A percentile compares a stretch with the other conserved stretches of the same genome.
Conservation (phyloP, 2,888 invertebrate species). For the Dolichomitus sp. region DNA sequence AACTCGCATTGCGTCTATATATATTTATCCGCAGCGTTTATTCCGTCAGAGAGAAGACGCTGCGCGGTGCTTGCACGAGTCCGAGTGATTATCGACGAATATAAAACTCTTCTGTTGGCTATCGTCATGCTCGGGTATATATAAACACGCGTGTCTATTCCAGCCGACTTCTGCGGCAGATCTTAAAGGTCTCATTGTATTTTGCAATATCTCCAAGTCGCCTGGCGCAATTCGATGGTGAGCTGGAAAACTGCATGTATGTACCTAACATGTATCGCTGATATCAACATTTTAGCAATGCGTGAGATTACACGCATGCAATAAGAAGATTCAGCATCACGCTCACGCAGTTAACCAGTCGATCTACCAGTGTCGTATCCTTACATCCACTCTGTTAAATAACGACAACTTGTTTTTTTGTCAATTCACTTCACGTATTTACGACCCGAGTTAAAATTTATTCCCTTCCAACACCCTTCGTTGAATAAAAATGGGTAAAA, state of each 20-base stretch:
- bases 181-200: slow-evolving; percentile 71
- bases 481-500: no score
- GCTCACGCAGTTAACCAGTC: slow-evolving; percentile 12
- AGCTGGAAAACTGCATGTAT: slow-evolving; percentile 33
- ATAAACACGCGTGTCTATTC: slow-evolving; percentile 44
- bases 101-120: slow-evolving; percentile 55
- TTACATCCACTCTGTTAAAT: slow-evolving; percentile 26
- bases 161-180: slow-evolving; percentile 45
- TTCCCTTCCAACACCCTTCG: no score
- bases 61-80: slow-evolving; percentile 31
- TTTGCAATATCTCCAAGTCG: slow-evolving; percentile 64
- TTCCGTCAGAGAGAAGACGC: slow-evolving; percentile 59
- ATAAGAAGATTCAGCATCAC: slow-evolving; percentile 40
- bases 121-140: slow-evolving; percentile 25
- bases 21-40: slow-evolving; percentile 58
- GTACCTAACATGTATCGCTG: background rate
- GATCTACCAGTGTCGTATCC: slow-evolving; percentile 16
- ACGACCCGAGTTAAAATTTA: no score
- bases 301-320: slow-evolving; percentile 14
- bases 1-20: slow-evolving; percentile 32
- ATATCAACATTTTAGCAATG: slow-evolving; percentile 38
- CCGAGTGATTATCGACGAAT: slow-evolving; percentile 66
- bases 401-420: slow-evolving; percentile 11
- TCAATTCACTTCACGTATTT: slow-evolving; percentile 17
- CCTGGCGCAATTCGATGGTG: slow-evolving; percentile 61